These are phyloP conservation scores for Thalassarche chlororhynchos DNA, from an alignment of 2,113 vertebrate genomes.

Conservation along the genomic window DNA sequence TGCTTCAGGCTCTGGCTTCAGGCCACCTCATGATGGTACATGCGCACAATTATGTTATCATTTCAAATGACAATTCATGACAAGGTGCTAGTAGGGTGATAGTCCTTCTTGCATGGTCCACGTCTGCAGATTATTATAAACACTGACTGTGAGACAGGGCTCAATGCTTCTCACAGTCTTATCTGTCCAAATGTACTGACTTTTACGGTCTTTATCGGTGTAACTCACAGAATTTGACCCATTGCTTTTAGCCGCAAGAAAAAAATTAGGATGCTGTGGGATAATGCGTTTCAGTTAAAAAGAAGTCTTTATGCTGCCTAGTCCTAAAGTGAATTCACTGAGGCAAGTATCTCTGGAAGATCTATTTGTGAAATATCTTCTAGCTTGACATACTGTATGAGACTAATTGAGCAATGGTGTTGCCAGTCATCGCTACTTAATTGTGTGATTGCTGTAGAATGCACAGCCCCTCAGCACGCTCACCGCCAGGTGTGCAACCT, in stretches of 20 bases:
- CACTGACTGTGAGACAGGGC: conserved; percentile 60
- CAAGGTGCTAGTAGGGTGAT: conserved; percentile 70
- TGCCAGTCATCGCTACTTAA: conserved; percentile 25
- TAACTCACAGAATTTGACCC: conserved; percentile 17
- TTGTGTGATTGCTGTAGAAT: background rate
- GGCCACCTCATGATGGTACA: conserved; percentile 46
- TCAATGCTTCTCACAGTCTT: conserved; percentile 11
- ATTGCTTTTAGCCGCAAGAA: background rate
- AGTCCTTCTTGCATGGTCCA: conserved; percentile 67
- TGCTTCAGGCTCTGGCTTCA: conserved; percentile 56
- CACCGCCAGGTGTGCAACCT: background rate
- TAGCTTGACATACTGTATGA: background rate
- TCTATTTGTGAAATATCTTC: conserved; percentile 22
- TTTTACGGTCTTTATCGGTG: background rate
- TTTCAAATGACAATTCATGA: conserved; percentile 57
- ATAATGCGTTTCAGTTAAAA: background rate
- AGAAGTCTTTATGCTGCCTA: background rate
- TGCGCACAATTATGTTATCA: conserved; percentile 52
- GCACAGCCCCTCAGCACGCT: background rate
- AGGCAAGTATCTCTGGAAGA: background rate
- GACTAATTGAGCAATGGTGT: conserved; percentile 36
- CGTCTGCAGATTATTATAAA: conserved; percentile 69
- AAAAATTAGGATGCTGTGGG: background rate
- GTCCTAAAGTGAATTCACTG: background rate
- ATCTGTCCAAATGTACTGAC: conserved; percentile 16